Conservation (phyloP, 2,113 vertebrate species). For the Calidris pugnax region DNA sequence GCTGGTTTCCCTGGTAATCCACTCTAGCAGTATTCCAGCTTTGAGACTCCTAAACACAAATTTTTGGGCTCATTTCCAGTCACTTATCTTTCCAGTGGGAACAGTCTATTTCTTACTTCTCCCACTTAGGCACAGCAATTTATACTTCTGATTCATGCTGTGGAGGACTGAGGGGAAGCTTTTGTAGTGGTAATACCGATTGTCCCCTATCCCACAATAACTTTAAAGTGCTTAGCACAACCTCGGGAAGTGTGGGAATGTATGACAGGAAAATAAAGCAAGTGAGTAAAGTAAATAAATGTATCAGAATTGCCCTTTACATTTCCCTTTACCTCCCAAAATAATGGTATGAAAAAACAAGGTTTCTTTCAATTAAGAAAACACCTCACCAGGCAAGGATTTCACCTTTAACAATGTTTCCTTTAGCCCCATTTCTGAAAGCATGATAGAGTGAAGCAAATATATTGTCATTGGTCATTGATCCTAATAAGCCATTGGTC, state of each 20-base stretch:
- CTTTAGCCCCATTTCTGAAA: not conserved
- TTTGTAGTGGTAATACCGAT: slow-evolving; percentile 29
- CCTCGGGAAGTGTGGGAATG: not conserved
- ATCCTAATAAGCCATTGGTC: not conserved
- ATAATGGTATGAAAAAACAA: not conserved
- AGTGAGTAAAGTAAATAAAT: not conserved
- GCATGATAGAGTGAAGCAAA: not conserved
- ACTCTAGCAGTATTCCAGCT: slow-evolving; percentile 41
- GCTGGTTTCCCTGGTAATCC: slow-evolving; percentile 60
- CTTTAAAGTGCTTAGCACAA: slow-evolving; percentile 31
- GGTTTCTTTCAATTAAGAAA: not conserved
- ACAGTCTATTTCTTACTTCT: slow-evolving; percentile 59
- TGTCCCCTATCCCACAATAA: slow-evolving; percentile 32
- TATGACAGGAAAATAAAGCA: not conserved
- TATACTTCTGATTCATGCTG: slow-evolving; percentile 50
- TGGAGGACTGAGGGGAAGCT: slow-evolving; percentile 8
- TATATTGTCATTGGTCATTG: not conserved
- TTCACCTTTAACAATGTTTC: not conserved
- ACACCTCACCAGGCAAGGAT: not conserved
- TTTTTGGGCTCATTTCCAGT: slow-evolving; percentile 67
- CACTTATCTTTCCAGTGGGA: slow-evolving; percentile 61
- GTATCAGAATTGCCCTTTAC: not conserved
- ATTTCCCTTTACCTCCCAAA: not conserved
- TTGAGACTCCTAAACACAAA: slow-evolving; percentile 48
- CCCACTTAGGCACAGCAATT: slow-evolving; percentile 45